These are phyloP conservation scores for Thalassophryne amazonica DNA, from an alignment of 2,797 vertebrate genomes.

Conservation along the genomic window DNA sequence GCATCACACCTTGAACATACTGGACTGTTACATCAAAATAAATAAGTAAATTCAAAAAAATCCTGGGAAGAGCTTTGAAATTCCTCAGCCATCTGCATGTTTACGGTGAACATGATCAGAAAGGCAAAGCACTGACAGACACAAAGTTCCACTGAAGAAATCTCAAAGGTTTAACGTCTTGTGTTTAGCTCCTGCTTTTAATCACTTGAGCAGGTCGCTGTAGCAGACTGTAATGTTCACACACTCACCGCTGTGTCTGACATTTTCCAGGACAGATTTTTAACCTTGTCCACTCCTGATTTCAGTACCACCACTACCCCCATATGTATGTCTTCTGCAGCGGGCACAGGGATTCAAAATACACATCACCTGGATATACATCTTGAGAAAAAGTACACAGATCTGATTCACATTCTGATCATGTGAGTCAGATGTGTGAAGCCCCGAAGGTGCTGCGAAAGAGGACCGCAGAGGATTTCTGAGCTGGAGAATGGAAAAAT, in stretches of 20 bases:
- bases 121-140: constrained; percentile 30
- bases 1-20: too few relatives aligned
- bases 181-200: constrained; percentile 62
- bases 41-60: too few relatives aligned
- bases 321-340: constrained; percentile 49
- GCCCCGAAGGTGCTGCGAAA: constrained; percentile 12
- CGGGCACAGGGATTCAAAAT: constrained; percentile 27
- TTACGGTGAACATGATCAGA: constrained; percentile 31
- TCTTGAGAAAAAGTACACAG: constrained; percentile 57
- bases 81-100: constrained; percentile 52
- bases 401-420: constrained; percentile 58
- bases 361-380: constrained; percentile 15
- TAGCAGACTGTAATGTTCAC: constrained; percentile 57
- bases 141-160: constrained; percentile 32
- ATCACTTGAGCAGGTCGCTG: constrained; percentile 63
- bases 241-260: too few relatives aligned
- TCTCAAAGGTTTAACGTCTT: constrained; percentile 50
- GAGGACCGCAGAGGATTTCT: constrained; percentile 17
- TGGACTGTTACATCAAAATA: too few relatives aligned
- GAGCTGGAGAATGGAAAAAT: too few relatives aligned
- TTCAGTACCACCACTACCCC: constrained; percentile 3
- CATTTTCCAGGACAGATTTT: constrained; percentile 56
- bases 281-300: constrained; percentile 33
- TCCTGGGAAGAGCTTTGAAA: constrained; percentile 20
- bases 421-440: constrained; percentile 61